Base-by-base conservation (phyloP, 2,888 invertebrate genomes). In the Mongoloraphidia duomilia region DNA sequence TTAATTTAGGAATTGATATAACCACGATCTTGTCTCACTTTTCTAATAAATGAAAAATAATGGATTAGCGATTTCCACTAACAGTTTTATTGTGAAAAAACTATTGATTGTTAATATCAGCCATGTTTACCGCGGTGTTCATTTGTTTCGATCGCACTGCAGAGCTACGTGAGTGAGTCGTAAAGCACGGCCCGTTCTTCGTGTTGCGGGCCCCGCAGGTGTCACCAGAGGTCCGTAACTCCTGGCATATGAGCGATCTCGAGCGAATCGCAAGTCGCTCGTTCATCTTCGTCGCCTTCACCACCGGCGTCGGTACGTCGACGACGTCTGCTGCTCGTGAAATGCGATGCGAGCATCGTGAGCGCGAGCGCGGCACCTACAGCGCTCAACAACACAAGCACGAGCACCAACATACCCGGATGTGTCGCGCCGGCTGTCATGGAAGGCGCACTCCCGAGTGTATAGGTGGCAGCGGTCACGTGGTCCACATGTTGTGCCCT, bases 211-310 rank as follows among this genome's bases (percentile, higher is more conserved):
- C 57, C 72, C 58, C 74, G 70, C 63, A 76, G 65, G 62, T 76
- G 79, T 82, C 82, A 82, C 82, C 82, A 82, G 52, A 82, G 70
- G 59, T 82, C 81, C 43, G 78, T 74, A 46, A 80, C 77, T 50
- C 79, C 77, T 37, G 72, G 70, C 55, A 74, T 58, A 54, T 69
- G 69, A 58, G 67, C 69, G 63, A 80, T 80, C 65, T 82, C 81
- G 70, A 81, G 71, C 57, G 72, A 69, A 52, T 72, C 70, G 26
- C 26, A 6, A 3, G 26, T 26, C 46, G 60, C 57, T 33, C 55
- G 58, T 42, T 65, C 50, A 35, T 49, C 42, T 1, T 47, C 46
- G 63, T 43, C 61, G 59, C 26, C 58, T 53, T 4, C 58, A 64
- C 9, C 65, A 65, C 12, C 69, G 17, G 17, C 34, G 8, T 17